phyloP scores from a whole-genome alignment of 2,888 invertebrate species.

The Dione juno region DNA sequence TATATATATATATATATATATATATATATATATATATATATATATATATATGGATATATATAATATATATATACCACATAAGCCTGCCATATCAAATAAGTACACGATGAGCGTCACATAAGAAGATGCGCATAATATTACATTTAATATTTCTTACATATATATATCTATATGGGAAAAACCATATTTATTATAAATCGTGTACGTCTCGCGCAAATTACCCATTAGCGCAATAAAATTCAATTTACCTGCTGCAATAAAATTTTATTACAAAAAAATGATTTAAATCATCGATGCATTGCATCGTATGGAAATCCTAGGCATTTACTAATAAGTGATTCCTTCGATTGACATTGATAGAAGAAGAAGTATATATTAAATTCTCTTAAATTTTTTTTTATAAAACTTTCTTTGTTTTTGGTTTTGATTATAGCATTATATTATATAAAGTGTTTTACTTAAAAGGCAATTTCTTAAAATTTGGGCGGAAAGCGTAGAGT shows the following conservation, averaged over 20 bases:
- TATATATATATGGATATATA: no score
- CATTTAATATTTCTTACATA: no score
- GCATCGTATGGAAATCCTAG: background rate
- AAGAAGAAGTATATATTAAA: no score
- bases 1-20: no score
- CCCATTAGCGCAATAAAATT: background rate
- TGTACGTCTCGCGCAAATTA: conserved; percentile 17
- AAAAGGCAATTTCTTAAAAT: no score
- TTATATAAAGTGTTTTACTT: no score
- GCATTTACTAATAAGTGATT: background rate
- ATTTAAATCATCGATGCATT: background rate
- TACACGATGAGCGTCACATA: background rate
- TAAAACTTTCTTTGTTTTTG: no score
- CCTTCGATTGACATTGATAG: background rate
- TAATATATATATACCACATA: no score
- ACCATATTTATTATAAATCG: conserved; percentile 26
- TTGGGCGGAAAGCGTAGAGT: no score
- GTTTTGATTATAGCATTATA: no score
- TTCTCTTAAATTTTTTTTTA: no score
- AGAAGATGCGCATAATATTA: background rate
- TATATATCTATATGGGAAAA: conserved; percentile 23
- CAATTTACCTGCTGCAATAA: background rate
- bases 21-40: no score
- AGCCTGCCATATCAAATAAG: background rate
- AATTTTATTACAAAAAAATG: background rate